A percentile compares a stretch with the other conserved stretches of the same genome.
Conservation (phyloP, 2,113 vertebrate genomes). For the Nothobranchius furzeri region DNA sequence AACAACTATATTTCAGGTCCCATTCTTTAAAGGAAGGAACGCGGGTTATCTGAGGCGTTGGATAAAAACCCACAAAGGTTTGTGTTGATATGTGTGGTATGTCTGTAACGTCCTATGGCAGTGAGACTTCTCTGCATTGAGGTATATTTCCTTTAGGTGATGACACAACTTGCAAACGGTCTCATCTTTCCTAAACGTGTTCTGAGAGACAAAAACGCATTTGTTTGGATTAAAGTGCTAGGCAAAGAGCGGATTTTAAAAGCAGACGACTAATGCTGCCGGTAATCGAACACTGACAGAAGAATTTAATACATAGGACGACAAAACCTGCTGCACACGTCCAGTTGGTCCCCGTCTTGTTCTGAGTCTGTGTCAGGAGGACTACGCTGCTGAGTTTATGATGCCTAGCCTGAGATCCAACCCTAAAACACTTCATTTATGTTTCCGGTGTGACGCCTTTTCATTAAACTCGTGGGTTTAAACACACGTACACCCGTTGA, state of each 20-base stretch:
- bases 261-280: conserved; percentile 31
- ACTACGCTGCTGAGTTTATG: conserved; percentile 27
- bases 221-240: conserved; percentile 71
- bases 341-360: conserved; percentile 12
- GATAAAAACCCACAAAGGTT: conserved; percentile 48
- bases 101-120: conserved; percentile 61
- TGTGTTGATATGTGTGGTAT: conserved; percentile 69
- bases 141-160: conserved; percentile 71
- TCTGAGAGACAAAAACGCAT: conserved; percentile 42
- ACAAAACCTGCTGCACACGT: not conserved
- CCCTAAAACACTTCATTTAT: conserved; percentile 39
- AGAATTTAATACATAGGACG: conserved; percentile 5
- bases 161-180: conserved; percentile 42
- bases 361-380: conserved; percentile 8
- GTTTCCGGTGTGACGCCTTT: not conserved
- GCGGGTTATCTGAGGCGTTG: conserved; percentile 40
- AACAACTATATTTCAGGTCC: conserved; percentile 44
- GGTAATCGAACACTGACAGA: conserved; percentile 36
- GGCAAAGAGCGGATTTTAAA: conserved; percentile 39
- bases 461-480: conserved; percentile 17
- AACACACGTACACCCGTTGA: conserved; percentile 23
- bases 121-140: conserved; percentile 71
- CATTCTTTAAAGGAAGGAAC: conserved; percentile 49
- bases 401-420: conserved; percentile 22
- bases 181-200: conserved; percentile 47